phyloP scores from a whole-genome alignment of 2,888 invertebrate species.

The Trachelus tabidus region DNA sequence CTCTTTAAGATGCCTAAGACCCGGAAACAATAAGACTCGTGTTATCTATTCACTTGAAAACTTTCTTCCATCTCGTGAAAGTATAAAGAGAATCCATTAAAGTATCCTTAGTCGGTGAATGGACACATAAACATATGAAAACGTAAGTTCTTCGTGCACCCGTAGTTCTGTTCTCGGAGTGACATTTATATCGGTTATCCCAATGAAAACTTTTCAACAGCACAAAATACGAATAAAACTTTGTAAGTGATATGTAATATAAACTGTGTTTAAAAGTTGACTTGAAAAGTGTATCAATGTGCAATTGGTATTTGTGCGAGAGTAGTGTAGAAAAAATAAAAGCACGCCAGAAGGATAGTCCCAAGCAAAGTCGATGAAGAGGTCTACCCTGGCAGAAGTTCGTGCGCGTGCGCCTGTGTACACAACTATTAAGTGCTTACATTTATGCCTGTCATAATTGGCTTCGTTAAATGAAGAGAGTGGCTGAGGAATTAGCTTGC shows the following conservation, averaged over 20 bases:
- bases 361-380: neutral
- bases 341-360: neutral
- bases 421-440: constrained; percentile 62
- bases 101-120: neutral
- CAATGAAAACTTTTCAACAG: neutral
- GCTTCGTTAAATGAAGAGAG: constrained; percentile 64
- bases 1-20: neutral
- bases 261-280: neutral
- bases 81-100: constrained; percentile 3
- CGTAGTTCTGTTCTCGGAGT: neutral
- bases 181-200: neutral
- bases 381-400: constrained; percentile 26
- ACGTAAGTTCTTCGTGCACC: neutral
- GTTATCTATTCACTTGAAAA: neutral
- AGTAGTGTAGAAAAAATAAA: neutral
- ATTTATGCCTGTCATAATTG: constrained; percentile 64
- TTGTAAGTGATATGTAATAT: neutral
- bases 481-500: constrained; percentile 62
- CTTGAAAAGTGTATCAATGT: neutral
- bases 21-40: neutral
- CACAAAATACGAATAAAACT: neutral
- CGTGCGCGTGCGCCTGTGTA: constrained; percentile 49
- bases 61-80: neutral
- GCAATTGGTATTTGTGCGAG: neutral
- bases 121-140: neutral